Conservation (phyloP, 2,888 invertebrate genomes). For the Mythimna pallens region DNA sequence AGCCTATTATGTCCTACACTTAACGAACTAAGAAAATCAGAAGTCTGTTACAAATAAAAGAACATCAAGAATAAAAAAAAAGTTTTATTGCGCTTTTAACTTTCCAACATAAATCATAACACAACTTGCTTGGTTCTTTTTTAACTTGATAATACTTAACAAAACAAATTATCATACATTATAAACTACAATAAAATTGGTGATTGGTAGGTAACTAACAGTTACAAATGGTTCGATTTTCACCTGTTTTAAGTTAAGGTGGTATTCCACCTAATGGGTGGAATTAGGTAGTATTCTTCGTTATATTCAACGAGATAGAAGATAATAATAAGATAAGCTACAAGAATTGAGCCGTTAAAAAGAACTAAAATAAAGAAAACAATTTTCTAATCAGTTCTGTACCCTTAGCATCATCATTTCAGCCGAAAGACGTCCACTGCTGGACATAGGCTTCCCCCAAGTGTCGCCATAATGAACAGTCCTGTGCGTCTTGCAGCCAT, state of each 20-base stretch:
- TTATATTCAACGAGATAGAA: too few species aligned
- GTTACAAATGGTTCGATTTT: background rate
- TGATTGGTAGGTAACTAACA: too few species aligned
- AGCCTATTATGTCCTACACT: background rate
- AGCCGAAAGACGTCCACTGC: too few species aligned
- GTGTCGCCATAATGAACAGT: too few species aligned
- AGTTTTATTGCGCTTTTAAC: slow-evolving; percentile 22
- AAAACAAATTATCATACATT: background rate
- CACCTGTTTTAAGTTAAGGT: background rate
- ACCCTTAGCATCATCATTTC: too few species aligned
- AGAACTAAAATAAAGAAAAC: slow-evolving; percentile 1
- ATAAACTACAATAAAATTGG: too few species aligned
- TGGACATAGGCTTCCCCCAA: too few species aligned
- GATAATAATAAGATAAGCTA: background rate
- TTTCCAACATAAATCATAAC: background rate
- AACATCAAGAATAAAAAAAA: background rate
- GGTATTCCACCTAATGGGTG: too few species aligned
- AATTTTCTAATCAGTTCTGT: background rate
- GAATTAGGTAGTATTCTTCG: too few species aligned
- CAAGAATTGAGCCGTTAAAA: background rate
- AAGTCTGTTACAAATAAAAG: background rate
- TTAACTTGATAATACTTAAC: background rate
- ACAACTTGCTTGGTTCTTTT: background rate
- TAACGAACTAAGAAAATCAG: background rate
- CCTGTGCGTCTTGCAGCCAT: too few species aligned